These are phyloP conservation scores for Ectobius pallidus DNA, from an alignment of 2,888 invertebrate genomes.

Conservation along the genomic window DNA sequence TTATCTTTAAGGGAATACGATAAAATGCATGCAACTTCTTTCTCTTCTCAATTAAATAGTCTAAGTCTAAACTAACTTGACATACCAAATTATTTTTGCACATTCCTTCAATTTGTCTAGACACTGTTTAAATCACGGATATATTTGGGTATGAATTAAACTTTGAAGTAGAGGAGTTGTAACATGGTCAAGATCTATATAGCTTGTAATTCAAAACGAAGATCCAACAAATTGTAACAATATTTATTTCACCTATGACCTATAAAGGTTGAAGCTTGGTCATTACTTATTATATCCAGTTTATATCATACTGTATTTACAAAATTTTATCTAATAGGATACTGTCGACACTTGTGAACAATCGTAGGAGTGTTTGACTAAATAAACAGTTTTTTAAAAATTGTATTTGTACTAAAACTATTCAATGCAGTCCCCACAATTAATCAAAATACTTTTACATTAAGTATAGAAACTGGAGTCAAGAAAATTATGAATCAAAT, in stretches of 20 bases:
- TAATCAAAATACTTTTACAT: slow-evolving; percentile 15
- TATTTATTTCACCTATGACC: slow-evolving; percentile 26
- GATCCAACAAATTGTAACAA: slow-evolving; percentile 23
- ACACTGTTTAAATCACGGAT: too few species aligned
- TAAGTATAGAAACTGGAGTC: slow-evolving; percentile 13
- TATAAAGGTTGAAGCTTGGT: slow-evolving; percentile 21
- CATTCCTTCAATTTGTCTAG: too few species aligned
- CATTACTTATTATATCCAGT: slow-evolving; percentile 2
- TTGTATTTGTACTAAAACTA: slow-evolving; percentile 25
- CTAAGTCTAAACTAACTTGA: too few species aligned
- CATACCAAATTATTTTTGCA: too few species aligned
- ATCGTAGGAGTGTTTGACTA: not conserved
- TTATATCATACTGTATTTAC: slow-evolving; percentile 6
- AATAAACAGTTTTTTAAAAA: not conserved
- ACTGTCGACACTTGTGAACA: not conserved
- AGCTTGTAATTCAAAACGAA: not conserved
- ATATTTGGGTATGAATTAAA: too few species aligned
- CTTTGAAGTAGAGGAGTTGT: too few species aligned
- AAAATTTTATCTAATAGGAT: slow-evolving; percentile 4
- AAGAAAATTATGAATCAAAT: not conserved
- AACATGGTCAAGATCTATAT: too few species aligned
- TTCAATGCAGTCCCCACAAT: not conserved
- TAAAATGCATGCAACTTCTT: too few species aligned
- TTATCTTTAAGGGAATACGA: too few species aligned
- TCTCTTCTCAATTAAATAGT: too few species aligned